Evolutionary conservation across 1,140 invertebrate genomes (phyloP).

Genomic region (Lamellibrachia luymesi): DNA sequence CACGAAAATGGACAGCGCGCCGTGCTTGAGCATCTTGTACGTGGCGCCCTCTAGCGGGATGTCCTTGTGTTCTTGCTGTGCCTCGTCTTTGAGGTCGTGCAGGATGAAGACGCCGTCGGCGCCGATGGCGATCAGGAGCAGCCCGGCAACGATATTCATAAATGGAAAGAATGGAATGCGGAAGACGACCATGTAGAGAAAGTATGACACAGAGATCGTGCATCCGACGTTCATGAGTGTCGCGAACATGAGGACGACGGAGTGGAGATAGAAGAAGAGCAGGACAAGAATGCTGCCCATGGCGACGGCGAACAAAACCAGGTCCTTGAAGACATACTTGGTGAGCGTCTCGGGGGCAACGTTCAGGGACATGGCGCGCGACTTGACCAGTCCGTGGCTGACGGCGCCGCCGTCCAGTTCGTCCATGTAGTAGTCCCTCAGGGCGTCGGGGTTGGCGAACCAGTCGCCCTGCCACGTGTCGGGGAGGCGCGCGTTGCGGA

Average conservation of each 20-base stretch:
- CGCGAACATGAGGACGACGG: conserved; percentile 19
- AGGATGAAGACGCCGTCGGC: conserved; percentile 30
- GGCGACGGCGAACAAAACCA: conserved; percentile 18
- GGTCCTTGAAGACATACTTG: conserved; percentile 18
- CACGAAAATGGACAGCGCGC: conserved; percentile 85
- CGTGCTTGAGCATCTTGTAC: conserved; percentile 73
- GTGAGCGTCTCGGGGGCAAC: conserved; percentile 11
- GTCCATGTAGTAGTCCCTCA: neutral
- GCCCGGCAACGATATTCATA: conserved; percentile 23
- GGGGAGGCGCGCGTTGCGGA: neutral
- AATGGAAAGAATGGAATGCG: conserved; percentile 25
- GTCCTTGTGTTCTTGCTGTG: neutral
- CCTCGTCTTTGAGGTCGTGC: conserved; percentile 22
- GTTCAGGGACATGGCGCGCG: neutral
- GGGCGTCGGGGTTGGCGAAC: neutral
- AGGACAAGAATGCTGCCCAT: conserved; percentile 4
- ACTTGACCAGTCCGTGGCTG: neutral
- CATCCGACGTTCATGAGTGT: conserved; percentile 19
- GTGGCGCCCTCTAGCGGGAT: conserved; percentile 43
- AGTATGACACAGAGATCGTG: conserved; percentile 19
- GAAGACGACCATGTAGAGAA: conserved; percentile 22
- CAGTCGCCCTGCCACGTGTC: neutral
- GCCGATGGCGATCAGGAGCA: conserved; percentile 25
- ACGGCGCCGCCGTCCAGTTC: neutral
- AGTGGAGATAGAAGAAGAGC: conserved; percentile 18